Evolutionary conservation across 1,140 invertebrate species (phyloP).

Genomic region (Drosophila azteca): DNA sequence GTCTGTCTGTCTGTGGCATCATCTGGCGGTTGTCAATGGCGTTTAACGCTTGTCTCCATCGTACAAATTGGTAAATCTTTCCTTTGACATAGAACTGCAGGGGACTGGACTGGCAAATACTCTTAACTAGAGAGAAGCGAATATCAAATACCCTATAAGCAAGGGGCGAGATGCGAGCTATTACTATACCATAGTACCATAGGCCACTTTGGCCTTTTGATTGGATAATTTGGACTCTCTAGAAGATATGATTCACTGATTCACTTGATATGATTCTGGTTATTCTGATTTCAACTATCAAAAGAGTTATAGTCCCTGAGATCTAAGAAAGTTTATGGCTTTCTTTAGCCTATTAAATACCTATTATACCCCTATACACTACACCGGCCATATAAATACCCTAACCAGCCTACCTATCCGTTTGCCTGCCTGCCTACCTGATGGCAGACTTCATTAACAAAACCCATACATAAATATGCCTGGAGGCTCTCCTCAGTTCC

Average conservation of each 20-base stretch:
- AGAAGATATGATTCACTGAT: too few species aligned
- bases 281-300: too few species aligned
- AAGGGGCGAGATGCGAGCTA: too few species aligned
- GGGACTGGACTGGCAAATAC: neutral
- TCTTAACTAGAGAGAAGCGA: neutral
- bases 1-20: constrained; percentile 1
- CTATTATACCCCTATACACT: too few species aligned
- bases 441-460: constrained; percentile 29
- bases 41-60: constrained; percentile 46
- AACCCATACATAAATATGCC: constrained; percentile 50
- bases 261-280: too few species aligned
- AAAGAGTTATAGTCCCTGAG: too few species aligned
- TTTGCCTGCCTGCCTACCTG: constrained; percentile 4
- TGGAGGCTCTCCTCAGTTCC: constrained; percentile 11
- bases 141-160: neutral
- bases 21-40: constrained; percentile 35
- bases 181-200: too few species aligned
- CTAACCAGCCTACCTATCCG: neutral
- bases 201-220: too few species aligned
- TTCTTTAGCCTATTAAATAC: too few species aligned
- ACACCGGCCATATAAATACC: too few species aligned
- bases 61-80: constrained; percentile 46
- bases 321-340: too few species aligned
- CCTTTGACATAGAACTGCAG: constrained; percentile 25
- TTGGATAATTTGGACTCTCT: too few species aligned